Percentiles rank a stretch among this genome's conserved stretches.
Evolutionary conservation across 2,888 invertebrate species (phyloP).

Genomic region (Agriopis marginaria): DNA sequence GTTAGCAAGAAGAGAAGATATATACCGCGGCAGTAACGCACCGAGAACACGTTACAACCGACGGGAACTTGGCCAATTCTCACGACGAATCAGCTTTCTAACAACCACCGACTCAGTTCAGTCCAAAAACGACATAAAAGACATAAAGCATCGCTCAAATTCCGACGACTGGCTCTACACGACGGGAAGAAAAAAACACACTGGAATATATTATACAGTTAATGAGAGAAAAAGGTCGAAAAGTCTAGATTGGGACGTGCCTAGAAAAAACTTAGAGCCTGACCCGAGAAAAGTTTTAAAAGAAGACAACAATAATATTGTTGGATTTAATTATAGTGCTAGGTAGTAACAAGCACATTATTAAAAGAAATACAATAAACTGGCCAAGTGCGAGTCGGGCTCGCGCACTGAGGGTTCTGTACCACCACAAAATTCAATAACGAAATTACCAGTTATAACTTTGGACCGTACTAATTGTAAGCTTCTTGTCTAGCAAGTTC

Average conservation of each 20-base stretch:
- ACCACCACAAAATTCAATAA: too few relatives aligned
- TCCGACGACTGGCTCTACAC: conserved; percentile 75
- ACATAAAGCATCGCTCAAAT: conserved; percentile 61
- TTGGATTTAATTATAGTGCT: conserved; percentile 15
- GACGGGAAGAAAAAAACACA: conserved; percentile 56
- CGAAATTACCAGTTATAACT: too few relatives aligned
- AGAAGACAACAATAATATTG: conserved; percentile 29
- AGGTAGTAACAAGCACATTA: neutral
- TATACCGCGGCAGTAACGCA: conserved; percentile 51
- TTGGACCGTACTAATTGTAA: too few relatives aligned
- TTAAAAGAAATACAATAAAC: too few relatives aligned
- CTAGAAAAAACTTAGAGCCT: conserved; percentile 33
- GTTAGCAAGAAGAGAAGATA: conserved; percentile 69
- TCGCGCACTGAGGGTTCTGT: too few relatives aligned
- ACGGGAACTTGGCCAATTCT: conserved; percentile 66
- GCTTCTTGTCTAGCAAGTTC: too few relatives aligned
- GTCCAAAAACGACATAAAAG: conserved; percentile 21
- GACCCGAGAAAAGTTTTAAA: conserved; percentile 1
- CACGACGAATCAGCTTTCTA: conserved; percentile 58
- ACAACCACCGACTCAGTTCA: conserved; percentile 43
- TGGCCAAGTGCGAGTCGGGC: too few relatives aligned
- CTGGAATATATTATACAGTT: conserved; percentile 43
- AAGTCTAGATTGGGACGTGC: conserved; percentile 64
- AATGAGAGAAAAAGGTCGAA: conserved; percentile 56
- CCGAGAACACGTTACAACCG: conserved; percentile 54